phyloP scores from a whole-genome alignment of 1,140 invertebrate genomes.

The Papilio aristodemus region DNA sequence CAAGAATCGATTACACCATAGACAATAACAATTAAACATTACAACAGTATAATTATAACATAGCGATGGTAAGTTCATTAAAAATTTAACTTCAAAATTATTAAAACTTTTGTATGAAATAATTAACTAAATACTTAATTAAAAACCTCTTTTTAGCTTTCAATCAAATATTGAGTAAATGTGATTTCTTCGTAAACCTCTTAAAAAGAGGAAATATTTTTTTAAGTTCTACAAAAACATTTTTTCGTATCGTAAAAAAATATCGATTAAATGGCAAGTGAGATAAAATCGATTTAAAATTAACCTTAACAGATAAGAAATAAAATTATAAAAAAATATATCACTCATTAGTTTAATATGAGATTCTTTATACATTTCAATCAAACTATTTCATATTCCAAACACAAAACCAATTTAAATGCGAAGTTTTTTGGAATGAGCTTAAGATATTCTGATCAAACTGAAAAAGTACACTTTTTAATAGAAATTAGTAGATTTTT shows the following conservation, averaged over 20 bases:
- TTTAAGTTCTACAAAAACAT: conserved; percentile 30
- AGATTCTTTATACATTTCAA: conserved; percentile 36
- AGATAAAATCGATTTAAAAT: conserved; percentile 13
- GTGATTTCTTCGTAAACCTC: no score
- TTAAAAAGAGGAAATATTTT: neutral
- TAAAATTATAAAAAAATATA: conserved; percentile 35
- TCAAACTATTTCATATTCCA: conserved; percentile 7
- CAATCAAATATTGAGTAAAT: no score
- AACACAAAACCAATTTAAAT: conserved; percentile 33
- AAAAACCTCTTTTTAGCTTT: no score
- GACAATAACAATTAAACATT: conserved; percentile 9
- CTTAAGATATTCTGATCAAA: neutral
- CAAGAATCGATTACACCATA: neutral
- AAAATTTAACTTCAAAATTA: conserved; percentile 33
- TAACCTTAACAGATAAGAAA: conserved; percentile 18
- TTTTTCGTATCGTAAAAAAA: neutral
- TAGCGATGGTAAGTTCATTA: conserved; percentile 42
- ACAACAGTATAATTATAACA: neutral
- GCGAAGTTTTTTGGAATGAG: conserved; percentile 37
- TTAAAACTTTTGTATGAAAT: neutral
- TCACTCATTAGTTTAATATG: conserved; percentile 34
- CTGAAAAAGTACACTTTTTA: conserved; percentile 33
- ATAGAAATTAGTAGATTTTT: neutral
- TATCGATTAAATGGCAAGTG: conserved; percentile 41
- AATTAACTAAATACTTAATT: no score